Base-by-base conservation (phyloP, 2,113 vertebrate genomes). In the Cinclus cinclus region DNA sequence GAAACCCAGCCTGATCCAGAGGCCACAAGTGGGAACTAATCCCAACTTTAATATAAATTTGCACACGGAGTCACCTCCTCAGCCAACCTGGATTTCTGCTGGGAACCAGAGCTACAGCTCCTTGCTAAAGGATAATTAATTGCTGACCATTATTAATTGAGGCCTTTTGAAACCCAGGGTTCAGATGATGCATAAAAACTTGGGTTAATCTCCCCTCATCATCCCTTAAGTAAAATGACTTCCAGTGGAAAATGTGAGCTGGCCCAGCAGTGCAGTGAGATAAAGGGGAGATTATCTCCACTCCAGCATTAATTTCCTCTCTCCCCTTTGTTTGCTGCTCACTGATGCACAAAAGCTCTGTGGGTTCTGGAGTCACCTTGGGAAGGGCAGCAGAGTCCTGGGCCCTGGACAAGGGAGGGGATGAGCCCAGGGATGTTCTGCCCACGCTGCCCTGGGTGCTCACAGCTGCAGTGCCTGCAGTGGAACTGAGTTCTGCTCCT, bases 361-460 rank as follows among this genome's bases (percentile, higher is more conserved):
- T 1, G 65, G 35, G 47, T 69, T 49, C 78, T 75, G 1, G 21
- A 39, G 65, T 46, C 30, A 3, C 91, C 70, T 46, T 23, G 17
- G 27, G 11, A 11, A 86, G 80, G 31, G 67, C 33, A 6, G 9
- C 3, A 22, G 60, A 10, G 35, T 20, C 52, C 83, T 59, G 85
- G 4, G 8, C 27, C 37, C 2, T 3, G 44, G 8, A 0, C 37
- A 6, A 1, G 3, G 0, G 17, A 9, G 3, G 19, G 44, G 81
- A 12, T 6, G 83, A 39, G 30, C 23, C 53, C 11, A 5, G 83
- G 89, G 62, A 1, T 1, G 10, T 13, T 3, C 0, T 5, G 13
- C 68, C 74, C 2, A 3, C 9, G 4, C 21, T 63, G 19, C 50
- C 67, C 33, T 23, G 15, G 0, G 1, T 3, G 62, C 23, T 5